These are phyloP conservation scores for Excalfactoria chinensis DNA, from an alignment of 2,113 vertebrate genomes.

Conservation along the genomic window DNA sequence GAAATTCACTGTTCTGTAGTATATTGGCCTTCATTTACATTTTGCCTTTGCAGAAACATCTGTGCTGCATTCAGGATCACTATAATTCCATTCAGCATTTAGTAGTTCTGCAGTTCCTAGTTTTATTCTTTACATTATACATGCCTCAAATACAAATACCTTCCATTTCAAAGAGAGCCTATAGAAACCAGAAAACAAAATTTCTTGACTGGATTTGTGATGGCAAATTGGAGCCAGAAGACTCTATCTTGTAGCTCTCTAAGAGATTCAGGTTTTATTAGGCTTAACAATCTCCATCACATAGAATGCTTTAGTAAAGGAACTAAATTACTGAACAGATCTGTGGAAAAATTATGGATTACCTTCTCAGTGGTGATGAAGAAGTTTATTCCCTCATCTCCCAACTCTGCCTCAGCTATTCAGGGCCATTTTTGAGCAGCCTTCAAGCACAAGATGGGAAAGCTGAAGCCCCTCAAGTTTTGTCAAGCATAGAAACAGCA, in stretches of 20 bases:
- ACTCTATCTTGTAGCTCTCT: neutral
- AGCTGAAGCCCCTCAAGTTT: neutral
- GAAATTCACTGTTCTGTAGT: neutral
- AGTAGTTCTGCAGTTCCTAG: neutral
- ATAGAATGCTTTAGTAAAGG: neutral
- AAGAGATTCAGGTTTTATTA: neutral
- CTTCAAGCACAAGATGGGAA: neutral
- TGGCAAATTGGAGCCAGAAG: neutral
- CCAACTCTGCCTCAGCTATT: neutral
- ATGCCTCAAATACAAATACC: neutral
- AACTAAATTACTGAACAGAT: neutral
- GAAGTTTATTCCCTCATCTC: neutral
- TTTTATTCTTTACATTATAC: neutral
- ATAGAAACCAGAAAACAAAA: neutral
- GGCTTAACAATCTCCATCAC: neutral
- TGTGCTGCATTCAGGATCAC: neutral
- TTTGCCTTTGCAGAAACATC: neutral
- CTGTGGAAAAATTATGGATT: neutral
- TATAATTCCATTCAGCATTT: neutral
- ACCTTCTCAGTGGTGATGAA: neutral
- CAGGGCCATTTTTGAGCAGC: neutral
- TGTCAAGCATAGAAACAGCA: neutral
- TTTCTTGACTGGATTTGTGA: neutral
- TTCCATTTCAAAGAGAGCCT: neutral
- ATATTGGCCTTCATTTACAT: neutral